Evolutionary conservation across 2,797 vertebrate genomes (phyloP).

Genomic region (Aeoliscus strigatus): DNA sequence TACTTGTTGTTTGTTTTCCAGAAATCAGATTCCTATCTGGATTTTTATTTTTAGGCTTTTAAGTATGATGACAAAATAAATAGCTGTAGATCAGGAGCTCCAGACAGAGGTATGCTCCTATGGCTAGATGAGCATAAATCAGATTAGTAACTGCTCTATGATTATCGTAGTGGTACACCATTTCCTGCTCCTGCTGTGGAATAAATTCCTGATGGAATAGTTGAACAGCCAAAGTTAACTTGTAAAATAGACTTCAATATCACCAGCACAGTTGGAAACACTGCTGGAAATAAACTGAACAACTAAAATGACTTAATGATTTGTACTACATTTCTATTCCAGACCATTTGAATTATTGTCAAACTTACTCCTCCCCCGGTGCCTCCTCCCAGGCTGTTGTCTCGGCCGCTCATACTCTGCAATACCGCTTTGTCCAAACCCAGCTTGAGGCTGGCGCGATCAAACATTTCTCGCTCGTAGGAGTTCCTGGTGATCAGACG

Average conservation of each 20-base stretch:
- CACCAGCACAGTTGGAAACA: neutral
- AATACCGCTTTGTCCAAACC: constrained; percentile 96
- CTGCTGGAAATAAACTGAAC: constrained; percentile 10
- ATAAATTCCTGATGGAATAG: constrained; percentile 1
- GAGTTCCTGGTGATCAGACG: constrained; percentile 96
- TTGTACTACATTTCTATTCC: constrained; percentile 8
- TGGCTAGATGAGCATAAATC: too few species aligned
- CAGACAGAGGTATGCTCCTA: too few species aligned
- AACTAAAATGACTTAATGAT: constrained; percentile 18
- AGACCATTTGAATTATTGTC: constrained; percentile 12
- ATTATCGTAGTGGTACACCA: neutral
- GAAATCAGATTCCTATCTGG: neutral
- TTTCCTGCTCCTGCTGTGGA: neutral
- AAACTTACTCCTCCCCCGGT: constrained; percentile 65
- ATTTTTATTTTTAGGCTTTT: neutral
- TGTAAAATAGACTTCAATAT: constrained; percentile 5
- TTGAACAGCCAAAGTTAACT: constrained; percentile 1
- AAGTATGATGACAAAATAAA: neutral
- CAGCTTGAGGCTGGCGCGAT: constrained; percentile 95
- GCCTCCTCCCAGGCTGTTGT: constrained; percentile 85
- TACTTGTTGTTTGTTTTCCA: too few species aligned
- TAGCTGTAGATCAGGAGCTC: neutral
- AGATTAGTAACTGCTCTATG: neutral
- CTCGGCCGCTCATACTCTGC: constrained; percentile 98
- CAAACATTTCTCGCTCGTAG: constrained; percentile 98